Base-by-base conservation (phyloP, 2,113 vertebrate species). In the Barnardius zonarius region DNA sequence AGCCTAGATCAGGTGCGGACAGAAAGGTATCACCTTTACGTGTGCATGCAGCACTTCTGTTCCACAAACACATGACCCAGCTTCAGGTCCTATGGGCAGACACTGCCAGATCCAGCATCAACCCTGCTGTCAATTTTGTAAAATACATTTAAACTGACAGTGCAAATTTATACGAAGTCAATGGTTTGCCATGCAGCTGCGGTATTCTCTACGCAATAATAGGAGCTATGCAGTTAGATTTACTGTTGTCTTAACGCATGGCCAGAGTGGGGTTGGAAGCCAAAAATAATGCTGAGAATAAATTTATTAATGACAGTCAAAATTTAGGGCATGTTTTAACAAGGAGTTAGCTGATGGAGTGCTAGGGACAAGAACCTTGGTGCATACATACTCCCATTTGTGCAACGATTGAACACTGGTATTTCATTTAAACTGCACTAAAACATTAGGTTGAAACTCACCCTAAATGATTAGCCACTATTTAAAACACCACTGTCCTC, bases 81-180 rank as follows among this genome's bases (percentile, higher is more conserved):
- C 37, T 57, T 57, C 61, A 18, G 13, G 37, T 52, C 49, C 49
- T 31, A 27, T 0, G 0, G 25, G 18, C 33, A 66, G 51, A 16
- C 33, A 6, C 23, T 30, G 62, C 16, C 11, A 27, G 27, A 66
- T n/a, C 23, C 44, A 69, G 49, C 67, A 18, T 10, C 37, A 8
- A 78, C 11, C 19, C 43, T 49, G 37, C 59, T 46, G 54, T 49
- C 31, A 61, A 6, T 37, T 51, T 70, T 54, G 25, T 0, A 39
- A 62, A 70, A 70, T 10, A 52, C 3, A 4, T 44, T 85, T 61
- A 57, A 62, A 57, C 18, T 12, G 75, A 67, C 41, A 25, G 31
- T n/a, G 25, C 13, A 8, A 46, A n/a, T 41, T 16, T 52, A 4
- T 35, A n/a, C 4, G 2, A 52, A 66, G 11, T 44, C 43, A 33